These are phyloP conservation scores for Sylvia borin DNA, from an alignment of 2,797 vertebrate species.

Conservation along the genomic window DNA sequence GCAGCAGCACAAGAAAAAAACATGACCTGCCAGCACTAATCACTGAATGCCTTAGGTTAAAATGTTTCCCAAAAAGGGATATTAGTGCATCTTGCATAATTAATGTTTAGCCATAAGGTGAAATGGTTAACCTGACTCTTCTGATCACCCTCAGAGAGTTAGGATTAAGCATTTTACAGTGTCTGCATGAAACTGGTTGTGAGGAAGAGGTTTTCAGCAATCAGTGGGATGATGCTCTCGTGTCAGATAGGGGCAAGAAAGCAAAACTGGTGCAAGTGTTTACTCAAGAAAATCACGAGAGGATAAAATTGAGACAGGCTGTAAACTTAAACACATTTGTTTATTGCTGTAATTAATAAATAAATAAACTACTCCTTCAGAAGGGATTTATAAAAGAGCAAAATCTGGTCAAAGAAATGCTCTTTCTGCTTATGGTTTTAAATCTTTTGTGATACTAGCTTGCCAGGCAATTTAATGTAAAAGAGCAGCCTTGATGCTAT, in stretches of 20 bases:
- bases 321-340: background rate
- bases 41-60: background rate
- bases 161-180: background rate
- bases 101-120: background rate
- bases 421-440: background rate
- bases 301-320: background rate
- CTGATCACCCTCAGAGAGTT: background rate
- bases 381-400: background rate
- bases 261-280: background rate
- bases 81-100: background rate
- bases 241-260: background rate
- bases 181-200: rapidly evolving
- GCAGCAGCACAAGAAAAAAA: background rate
- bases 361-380: background rate
- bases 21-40: background rate
- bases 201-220: background rate
- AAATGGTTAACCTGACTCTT: conserved; percentile 7
- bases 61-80: background rate
- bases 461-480: background rate
- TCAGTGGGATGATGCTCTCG: background rate
- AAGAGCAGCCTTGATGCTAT: background rate
- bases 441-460: background rate
- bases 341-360: background rate
- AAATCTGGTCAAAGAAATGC: background rate
- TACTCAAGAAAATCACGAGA: background rate